Evolutionary conservation across 2,113 vertebrate species (phyloP).

Genomic region (Grallaria varia): DNA sequence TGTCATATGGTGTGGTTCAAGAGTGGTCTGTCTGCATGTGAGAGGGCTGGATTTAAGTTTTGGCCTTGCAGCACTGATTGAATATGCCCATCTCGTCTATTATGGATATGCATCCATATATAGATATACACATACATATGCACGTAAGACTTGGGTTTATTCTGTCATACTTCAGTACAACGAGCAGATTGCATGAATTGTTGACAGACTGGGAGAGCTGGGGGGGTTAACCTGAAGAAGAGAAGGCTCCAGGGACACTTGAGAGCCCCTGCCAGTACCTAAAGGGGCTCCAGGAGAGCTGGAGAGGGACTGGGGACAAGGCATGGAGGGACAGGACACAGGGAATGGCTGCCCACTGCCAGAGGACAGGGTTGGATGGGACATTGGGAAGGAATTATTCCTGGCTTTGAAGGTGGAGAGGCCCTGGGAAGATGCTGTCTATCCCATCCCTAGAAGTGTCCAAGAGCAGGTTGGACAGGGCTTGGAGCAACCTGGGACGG

Average conservation of each 20-base stretch:
- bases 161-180: not conserved
- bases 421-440: not conserved
- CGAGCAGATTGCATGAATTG: not conserved
- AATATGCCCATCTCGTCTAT: not conserved
- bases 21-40: fast-evolving
- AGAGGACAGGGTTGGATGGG: not conserved
- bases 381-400: not conserved
- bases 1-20: fast-evolving
- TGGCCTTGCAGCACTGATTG: not conserved
- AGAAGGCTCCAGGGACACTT: not conserved
- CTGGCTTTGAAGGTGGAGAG: not conserved
- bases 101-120: not conserved
- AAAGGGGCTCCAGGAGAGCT: not conserved
- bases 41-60: not conserved
- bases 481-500: fast-evolving
- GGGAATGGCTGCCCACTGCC: not conserved
- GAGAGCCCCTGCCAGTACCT: not conserved
- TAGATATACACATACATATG: not conserved
- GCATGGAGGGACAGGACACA: fast-evolving
- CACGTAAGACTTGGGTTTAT: not conserved
- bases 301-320: not conserved
- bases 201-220: fast-evolving
- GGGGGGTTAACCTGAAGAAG: fast-evolving
- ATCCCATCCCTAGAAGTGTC: not conserved
- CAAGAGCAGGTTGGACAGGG: fast-evolving